Evolutionary conservation across 2,888 invertebrate genomes (phyloP), one percentile per base, ranked within the genome.

Genomic region (Stenotaenia linearis): DNA sequence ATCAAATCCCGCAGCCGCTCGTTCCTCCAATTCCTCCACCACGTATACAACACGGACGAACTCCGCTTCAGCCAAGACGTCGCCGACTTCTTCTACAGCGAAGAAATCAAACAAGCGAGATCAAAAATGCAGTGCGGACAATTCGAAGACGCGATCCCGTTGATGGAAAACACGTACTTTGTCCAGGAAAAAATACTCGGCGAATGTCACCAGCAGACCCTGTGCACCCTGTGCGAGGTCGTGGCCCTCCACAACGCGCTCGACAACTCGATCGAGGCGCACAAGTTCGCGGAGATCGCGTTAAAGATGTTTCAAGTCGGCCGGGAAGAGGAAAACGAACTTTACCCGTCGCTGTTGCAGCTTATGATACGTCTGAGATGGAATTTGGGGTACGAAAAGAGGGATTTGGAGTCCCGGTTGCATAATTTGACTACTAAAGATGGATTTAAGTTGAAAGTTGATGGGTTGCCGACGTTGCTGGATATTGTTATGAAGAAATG

Each of bases 11-110:
- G 87, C 79, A 86, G 86, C 78, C 83, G 86, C 40, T 85, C 86
- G 0, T 87, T 87, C 82, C 86, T 86, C 80, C 86, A 86, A 80
- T 86, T 85, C 80, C 83, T 87, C 2, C 83, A 84, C 21, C 85
- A 86, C 80, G 79, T 86, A 1, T 85, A 84, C 80, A 84, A 85
- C 15, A 81, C 84, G 12, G 84, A 85, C 78, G 81, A 82, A n/a
- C 79, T 87, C 2, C 81, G 86, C 30, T 84, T 84, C 74, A 85
- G 85, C 0, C 75, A 82, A 25, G 85, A 85, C 79, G 84, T 87
- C 69, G 83, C 84, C 25, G 83, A 84, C 23, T 87, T 87, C 81
- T 84, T 87, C 80, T 85, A 84, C 78, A 82, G 82, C 6, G 80
- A 83, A 21, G 85, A 86, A 80, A 81, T 86, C 21, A 81, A 83